phyloP scores from a whole-genome alignment of 2,113 vertebrate species.

The Origma solitaria region DNA sequence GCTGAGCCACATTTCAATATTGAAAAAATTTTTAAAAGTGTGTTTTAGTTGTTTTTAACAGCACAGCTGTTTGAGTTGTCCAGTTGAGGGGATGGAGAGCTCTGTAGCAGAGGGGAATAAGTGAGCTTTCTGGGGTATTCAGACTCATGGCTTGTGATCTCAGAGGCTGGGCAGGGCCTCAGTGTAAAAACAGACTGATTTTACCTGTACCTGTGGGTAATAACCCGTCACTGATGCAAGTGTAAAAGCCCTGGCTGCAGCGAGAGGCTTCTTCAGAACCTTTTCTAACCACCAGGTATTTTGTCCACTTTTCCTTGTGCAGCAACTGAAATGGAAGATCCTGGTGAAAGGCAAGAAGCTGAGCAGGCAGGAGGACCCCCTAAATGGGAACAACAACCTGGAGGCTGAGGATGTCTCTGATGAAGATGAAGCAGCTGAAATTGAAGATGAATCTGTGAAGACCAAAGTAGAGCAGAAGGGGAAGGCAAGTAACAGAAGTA shows the following conservation, averaged over 20 bases:
- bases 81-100: neutral
- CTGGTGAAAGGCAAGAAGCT: slow-evolving; percentile 92
- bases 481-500: slow-evolving; percentile 42
- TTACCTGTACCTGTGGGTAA: neutral
- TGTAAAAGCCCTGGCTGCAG: neutral
- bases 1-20: neutral
- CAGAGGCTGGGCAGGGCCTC: neutral
- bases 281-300: neutral
- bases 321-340: slow-evolving; percentile 90
- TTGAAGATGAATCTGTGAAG: slow-evolving; percentile 78
- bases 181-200: neutral
- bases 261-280: neutral
- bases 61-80: neutral
- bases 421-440: slow-evolving; percentile 92
- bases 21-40: rapidly evolving
- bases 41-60: neutral
- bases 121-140: neutral
- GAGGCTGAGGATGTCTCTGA: slow-evolving; percentile 88
- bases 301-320: neutral
- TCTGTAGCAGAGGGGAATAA: neutral
- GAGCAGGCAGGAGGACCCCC: slow-evolving; percentile 78
- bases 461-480: slow-evolving; percentile 64
- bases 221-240: neutral
- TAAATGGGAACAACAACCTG: slow-evolving; percentile 52
- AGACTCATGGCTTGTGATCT: neutral